Evolutionary conservation across 2,797 vertebrate genomes (phyloP), one percentile per base, ranked within the genome.

Genomic region (Molothrus ater): DNA sequence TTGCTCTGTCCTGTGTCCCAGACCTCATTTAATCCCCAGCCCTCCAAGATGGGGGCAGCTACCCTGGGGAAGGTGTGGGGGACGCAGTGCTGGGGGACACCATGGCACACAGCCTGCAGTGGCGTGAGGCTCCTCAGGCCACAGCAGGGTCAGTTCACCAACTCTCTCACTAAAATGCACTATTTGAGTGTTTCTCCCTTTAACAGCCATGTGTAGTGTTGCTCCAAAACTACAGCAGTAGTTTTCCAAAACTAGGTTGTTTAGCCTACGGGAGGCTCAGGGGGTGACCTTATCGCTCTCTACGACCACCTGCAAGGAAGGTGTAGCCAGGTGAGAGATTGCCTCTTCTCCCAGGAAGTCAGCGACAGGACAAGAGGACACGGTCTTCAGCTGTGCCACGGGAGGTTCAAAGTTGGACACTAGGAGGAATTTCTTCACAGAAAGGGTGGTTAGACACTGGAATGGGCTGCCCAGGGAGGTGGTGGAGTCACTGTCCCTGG

Each of bases 71-170:
- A 16, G 47, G 13, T 2, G 7, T 10, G 11, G 24, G 42, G 28
- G 31, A 17, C 0, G 0, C 1, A 6, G 11, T 2, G 14, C 48
- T 13, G 3, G 28, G 7, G 10, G 2, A 0, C 50, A 25, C 15
- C 31, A 1, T 0, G 4, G 26, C 20, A 7, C 29, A 4, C n/a
- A 38, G 4, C 20, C 34, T 24, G 25, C 38, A n/a, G 8, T 0
- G 6, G 29, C 1, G 0, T 5, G 28, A 3, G 2, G 42, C 38
- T 61, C 17, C 76, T 76, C 56, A 8, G 40, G 9, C 64, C 26
- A 1, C 40, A 45, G 20, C 29, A 19, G 28, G 9, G 28, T 24
- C 36, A 36, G 34, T 8, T 40, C 38, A 34, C 45, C 7, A 7
- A 4, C 10, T 13, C 10, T 21, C 22, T 21, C 22, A 28, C 16